These are phyloP conservation scores for Anabas testudineus DNA, from an alignment of 2,797 vertebrate species.

Conservation along the genomic window DNA sequence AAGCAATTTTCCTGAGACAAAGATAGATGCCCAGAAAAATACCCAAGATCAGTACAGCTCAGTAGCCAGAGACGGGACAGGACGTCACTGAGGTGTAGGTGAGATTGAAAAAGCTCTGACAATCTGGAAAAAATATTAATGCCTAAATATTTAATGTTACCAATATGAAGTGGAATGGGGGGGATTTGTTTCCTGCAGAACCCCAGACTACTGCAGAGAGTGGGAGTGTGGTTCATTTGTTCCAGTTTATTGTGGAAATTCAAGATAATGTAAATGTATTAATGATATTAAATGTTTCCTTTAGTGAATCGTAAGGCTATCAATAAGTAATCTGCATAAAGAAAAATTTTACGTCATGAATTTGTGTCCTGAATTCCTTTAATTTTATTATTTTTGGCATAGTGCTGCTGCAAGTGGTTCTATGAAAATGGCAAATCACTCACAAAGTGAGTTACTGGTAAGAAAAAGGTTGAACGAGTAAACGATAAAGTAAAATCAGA, in stretches of 20 bases:
- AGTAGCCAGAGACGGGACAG: too few species aligned
- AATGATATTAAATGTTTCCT: not conserved
- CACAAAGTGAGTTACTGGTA: too few species aligned
- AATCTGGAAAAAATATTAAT: too few species aligned
- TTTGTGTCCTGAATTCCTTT: not conserved
- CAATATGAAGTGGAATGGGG: too few species aligned
- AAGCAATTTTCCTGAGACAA: too few species aligned
- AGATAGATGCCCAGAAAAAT: too few species aligned
- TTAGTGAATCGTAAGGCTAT: not conserved
- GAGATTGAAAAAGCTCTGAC: too few species aligned
- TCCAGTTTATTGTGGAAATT: not conserved
- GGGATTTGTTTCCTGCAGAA: not conserved
- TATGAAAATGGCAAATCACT: slow-evolving; percentile 1
- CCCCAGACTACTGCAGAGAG: not conserved
- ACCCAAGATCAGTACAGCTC: too few species aligned
- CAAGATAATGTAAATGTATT: not conserved
- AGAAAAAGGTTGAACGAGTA: too few species aligned
- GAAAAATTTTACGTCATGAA: slow-evolving; percentile 1
- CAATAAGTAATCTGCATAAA: too few species aligned
- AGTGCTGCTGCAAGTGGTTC: slow-evolving; percentile 4
- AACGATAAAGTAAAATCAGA: not conserved
- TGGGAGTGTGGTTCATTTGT: not conserved
- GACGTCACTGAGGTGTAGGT: not conserved
- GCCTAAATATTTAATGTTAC: too few species aligned
- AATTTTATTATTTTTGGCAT: not conserved